Evolutionary conservation across 2,113 vertebrate genomes (phyloP).

Genomic region (Coreoperca whiteheadi): DNA sequence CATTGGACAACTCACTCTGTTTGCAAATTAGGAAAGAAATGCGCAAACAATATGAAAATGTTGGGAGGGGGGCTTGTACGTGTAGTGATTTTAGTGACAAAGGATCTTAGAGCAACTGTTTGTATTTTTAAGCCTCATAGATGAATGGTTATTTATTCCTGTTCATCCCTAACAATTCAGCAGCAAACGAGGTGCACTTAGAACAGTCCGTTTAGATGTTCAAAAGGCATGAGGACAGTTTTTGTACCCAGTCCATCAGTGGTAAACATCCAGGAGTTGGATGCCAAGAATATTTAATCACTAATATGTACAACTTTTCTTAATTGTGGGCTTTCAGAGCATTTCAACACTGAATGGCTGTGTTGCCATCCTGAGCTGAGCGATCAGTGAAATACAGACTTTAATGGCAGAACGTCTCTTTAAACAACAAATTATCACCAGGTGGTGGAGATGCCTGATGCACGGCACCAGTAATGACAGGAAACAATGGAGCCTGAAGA

Average conservation of each 20-base stretch:
- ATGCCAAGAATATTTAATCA: constrained; percentile 29
- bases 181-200: constrained; percentile 25
- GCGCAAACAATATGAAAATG: neutral
- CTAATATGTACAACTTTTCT: neutral
- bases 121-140: constrained; percentile 14
- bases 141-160: constrained; percentile 33
- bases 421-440: constrained; percentile 18
- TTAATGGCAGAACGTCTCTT: constrained; percentile 17
- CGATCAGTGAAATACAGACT: constrained; percentile 5
- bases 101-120: constrained; percentile 36
- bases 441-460: constrained; percentile 8
- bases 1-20: neutral
- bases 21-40: neutral
- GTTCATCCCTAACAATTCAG: constrained; percentile 39
- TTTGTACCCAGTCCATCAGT: constrained; percentile 37
- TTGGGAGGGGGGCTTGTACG: neutral
- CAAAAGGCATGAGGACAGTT: constrained; percentile 20
- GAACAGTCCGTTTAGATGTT: neutral
- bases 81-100: neutral
- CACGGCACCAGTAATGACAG: neutral
- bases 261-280: constrained; percentile 26
- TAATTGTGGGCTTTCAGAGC: constrained; percentile 1
- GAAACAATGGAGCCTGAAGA: neutral
- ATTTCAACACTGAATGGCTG: constrained; percentile 13
- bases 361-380: constrained; percentile 4